These are phyloP conservation scores for Enteromius thamalakanensis DNA, from an alignment of 2,797 vertebrate genomes.

Conservation along the genomic window DNA sequence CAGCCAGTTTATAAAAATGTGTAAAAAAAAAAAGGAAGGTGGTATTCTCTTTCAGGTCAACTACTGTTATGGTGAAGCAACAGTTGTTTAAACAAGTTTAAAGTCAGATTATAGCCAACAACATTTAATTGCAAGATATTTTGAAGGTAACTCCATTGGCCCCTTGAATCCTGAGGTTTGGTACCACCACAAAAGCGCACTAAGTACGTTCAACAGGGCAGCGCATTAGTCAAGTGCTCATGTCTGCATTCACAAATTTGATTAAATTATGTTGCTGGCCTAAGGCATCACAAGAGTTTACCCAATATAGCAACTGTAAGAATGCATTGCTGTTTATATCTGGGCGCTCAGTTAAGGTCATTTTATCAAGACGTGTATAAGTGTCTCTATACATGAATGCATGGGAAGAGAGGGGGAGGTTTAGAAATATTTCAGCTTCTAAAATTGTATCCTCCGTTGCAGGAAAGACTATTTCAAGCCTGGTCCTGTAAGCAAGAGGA, in stretches of 20 bases:
- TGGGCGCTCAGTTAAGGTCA: not conserved
- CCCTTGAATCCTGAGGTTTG: not conserved
- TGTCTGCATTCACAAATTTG: not conserved
- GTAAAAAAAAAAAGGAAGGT: not conserved
- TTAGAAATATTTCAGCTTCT: not conserved
- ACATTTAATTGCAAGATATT: not conserved
- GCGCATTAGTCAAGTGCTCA: not conserved
- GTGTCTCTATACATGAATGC: slow-evolving; percentile 10
- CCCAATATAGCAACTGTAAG: not conserved
- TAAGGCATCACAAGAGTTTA: not conserved
- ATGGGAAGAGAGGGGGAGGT: not conserved
- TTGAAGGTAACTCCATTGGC: not conserved
- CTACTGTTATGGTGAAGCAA: not conserved
- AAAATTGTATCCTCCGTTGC: slow-evolving; percentile 19
- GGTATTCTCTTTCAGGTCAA: not conserved
- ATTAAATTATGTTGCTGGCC: not conserved
- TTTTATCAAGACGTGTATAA: not conserved
- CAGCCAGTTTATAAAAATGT: not conserved
- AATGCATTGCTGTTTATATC: slow-evolving; percentile 1
- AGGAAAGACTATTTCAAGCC: slow-evolving; percentile 48
- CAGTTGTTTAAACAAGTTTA: not conserved
- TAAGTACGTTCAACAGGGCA: slow-evolving; percentile 1
- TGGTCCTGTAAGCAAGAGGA: slow-evolving; percentile 46
- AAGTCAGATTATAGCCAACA: not conserved
- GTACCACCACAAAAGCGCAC: not conserved